Base-by-base conservation (phyloP, 2,113 vertebrate genomes). In the Tympanuchus pallidicinctus region DNA sequence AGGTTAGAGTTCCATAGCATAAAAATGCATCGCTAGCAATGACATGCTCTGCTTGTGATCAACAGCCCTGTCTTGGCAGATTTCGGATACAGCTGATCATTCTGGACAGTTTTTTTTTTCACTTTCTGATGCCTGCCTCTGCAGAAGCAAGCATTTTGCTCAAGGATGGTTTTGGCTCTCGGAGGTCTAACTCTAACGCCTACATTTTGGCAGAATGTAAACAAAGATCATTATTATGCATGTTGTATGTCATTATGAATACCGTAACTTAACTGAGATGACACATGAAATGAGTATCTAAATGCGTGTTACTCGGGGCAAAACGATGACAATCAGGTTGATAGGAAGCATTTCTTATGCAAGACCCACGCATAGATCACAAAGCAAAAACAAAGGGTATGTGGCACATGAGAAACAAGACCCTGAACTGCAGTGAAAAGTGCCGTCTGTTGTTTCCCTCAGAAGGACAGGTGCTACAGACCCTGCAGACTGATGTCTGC, bases 1-100 rank as follows among this genome's bases (percentile, higher is more conserved):
- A 96, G 95, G 96, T 97, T 95, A 96, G 96, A 97, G 97, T 97
- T 97, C 97, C 97, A 94, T 78, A 97, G 97, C 96, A 92, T 89
- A 95, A 94, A 97, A 95, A 91, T 92, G 96, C 82, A 90, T 95
- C 91, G 96, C 94, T 90, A 96, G 97, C 96, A 89, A 96, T 69
- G 95, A 97, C 97, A 97, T 96, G 96, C 97, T 96, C 89, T 3
- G 86, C 89, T 96, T 95, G 95, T 84, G 86, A 96, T 94, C 96
- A 95, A 95, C 92, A 90, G 90, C 83, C 72, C 77, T 84, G 8
- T 20, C 92, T 95, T 84, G 96, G 96, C 96, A 83, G 95, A 90
- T 96, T 81, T 84, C 82, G 61, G 72, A 89, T 71, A 94, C 32
- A 77, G 88, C 81, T 59, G 77, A 64, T 92, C 72, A 77, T 66